A percentile compares a stretch with the other conserved stretches of the same genome.
phyloP scores from a whole-genome alignment of 2,797 vertebrate genomes.

The Salmo trutta region DNA sequence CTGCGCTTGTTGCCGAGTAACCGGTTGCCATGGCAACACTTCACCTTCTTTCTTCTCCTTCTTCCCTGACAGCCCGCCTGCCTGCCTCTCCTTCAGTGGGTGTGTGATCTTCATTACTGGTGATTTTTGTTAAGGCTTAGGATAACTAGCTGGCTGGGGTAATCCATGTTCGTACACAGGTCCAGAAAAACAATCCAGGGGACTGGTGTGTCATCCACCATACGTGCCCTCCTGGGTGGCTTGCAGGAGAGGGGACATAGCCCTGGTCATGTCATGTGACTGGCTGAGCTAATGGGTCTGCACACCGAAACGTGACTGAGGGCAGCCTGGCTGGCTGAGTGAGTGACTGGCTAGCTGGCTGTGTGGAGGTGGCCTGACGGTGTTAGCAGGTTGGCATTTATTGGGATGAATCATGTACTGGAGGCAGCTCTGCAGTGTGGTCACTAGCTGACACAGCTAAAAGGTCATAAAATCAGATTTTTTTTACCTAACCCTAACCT shows the following conservation, averaged over 20 bases:
- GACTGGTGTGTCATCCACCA: slow-evolving; percentile 35
- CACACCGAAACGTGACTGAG: slow-evolving; percentile 19
- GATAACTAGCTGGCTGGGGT: slow-evolving; percentile 35
- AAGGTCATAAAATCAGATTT: no score
- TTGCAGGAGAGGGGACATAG: slow-evolving; percentile 16
- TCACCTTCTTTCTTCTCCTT: slow-evolving; percentile 53
- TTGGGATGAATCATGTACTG: no score
- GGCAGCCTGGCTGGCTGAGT: neutral
- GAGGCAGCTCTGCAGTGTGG: no score
- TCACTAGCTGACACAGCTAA: no score
- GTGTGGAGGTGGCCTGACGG: no score
- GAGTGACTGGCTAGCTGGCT: no score
- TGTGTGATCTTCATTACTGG: slow-evolving; percentile 44
- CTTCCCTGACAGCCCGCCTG: slow-evolving; percentile 1
- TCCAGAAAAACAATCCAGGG: slow-evolving; percentile 20
- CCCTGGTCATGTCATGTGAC: slow-evolving; percentile 5
- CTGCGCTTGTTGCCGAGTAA: slow-evolving; percentile 75
- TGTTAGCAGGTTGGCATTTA: no score
- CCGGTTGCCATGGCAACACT: slow-evolving; percentile 81
- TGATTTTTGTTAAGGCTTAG: slow-evolving; percentile 48
- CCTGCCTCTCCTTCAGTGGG: slow-evolving; percentile 18
- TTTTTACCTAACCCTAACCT: no score
- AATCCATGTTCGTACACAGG: slow-evolving; percentile 13
- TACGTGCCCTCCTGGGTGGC: slow-evolving; percentile 35
- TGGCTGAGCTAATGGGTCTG: slow-evolving; percentile 28